phyloP scores from a whole-genome alignment of 1,140 invertebrate species.

The Eurytemora carolleeae region DNA sequence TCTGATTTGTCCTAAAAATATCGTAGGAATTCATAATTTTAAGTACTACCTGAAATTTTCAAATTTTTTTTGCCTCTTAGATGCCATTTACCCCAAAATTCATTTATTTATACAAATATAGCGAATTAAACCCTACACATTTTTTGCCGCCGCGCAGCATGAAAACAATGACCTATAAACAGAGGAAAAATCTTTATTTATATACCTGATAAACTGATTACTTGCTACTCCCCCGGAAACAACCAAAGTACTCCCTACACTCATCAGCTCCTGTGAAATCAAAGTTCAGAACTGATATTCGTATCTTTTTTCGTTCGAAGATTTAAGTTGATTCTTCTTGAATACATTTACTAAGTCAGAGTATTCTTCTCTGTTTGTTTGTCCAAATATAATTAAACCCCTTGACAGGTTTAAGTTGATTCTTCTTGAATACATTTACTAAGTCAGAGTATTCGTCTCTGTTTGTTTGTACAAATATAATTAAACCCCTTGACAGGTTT shows the following conservation, averaged over 20 bases:
- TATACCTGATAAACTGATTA: constrained; percentile 55
- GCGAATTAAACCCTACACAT: neutral
- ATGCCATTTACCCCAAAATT: neutral
- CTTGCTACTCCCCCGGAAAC: constrained; percentile 89
- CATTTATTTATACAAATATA: neutral
- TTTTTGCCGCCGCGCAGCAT: neutral
- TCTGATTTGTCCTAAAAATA: too few relatives aligned
- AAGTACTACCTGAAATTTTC: neutral
- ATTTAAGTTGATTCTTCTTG: constrained; percentile 1
- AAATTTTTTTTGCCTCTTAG: neutral
- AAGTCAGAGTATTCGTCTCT: too few relatives aligned
- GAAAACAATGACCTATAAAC: too few relatives aligned
- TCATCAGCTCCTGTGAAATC: neutral
- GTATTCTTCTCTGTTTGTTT: too few relatives aligned
- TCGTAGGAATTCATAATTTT: neutral
- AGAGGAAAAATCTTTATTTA: too few relatives aligned
- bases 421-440: neutral
- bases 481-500: too few relatives aligned
- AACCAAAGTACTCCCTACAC: constrained; percentile 25
- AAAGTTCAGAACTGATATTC: neutral
- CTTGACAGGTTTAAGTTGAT: neutral
- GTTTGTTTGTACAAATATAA: too few relatives aligned
- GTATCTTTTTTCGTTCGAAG: neutral
- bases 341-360: too few relatives aligned
- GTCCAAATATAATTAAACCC: neutral